phyloP scores from a whole-genome alignment of 53 echinoderm and acorn worm species.

The Astropecten irregularis region DNA sequence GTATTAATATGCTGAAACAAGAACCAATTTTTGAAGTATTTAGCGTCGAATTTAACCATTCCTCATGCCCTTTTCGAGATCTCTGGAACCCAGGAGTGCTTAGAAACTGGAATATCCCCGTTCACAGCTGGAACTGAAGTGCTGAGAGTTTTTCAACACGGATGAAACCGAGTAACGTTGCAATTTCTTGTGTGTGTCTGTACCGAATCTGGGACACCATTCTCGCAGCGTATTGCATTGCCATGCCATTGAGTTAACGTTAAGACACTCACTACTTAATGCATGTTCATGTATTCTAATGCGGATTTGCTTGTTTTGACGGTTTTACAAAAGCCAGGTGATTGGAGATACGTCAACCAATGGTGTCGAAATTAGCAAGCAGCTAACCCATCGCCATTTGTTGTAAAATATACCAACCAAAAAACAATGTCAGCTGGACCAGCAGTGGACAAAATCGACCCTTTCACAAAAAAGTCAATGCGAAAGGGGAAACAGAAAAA shows the following conservation, averaged over 20 bases:
- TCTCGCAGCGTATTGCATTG: slow-evolving; percentile 9
- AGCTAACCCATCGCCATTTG: slow-evolving; percentile 56
- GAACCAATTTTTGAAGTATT: slow-evolving; percentile 36
- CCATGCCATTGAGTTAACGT: slow-evolving; percentile 22
- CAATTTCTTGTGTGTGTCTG: slow-evolving; percentile 23
- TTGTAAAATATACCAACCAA: slow-evolving; percentile 7
- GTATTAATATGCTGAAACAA: slow-evolving; percentile 56
- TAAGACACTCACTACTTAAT: neutral
- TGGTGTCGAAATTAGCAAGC: slow-evolving; percentile 50
- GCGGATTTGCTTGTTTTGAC: slow-evolving; percentile 48
- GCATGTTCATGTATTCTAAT: slow-evolving; percentile 52
- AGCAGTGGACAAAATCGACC: slow-evolving; percentile 98
- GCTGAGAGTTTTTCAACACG: slow-evolving; percentile 46
- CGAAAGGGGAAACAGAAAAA: slow-evolving; percentile 99
- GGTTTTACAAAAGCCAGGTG: slow-evolving; percentile 28
- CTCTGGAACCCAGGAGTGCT: slow-evolving; percentile 14
- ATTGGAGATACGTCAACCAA: slow-evolving; percentile 31
- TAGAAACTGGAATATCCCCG: slow-evolving; percentile 50
- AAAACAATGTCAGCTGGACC: slow-evolving; percentile 97
- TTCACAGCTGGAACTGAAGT: slow-evolving; percentile 48
- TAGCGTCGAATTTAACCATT: slow-evolving; percentile 24
- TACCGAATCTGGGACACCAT: slow-evolving; percentile 16
- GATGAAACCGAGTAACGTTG: slow-evolving; percentile 59
- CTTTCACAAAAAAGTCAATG: slow-evolving; percentile 97
- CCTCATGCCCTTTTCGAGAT: slow-evolving; percentile 26